A percentile compares a stretch with the other conserved stretches of the same genome.
These are phyloP conservation scores for Sula dactylatra DNA, from an alignment of 2,113 vertebrate species.

Conservation along the genomic window DNA sequence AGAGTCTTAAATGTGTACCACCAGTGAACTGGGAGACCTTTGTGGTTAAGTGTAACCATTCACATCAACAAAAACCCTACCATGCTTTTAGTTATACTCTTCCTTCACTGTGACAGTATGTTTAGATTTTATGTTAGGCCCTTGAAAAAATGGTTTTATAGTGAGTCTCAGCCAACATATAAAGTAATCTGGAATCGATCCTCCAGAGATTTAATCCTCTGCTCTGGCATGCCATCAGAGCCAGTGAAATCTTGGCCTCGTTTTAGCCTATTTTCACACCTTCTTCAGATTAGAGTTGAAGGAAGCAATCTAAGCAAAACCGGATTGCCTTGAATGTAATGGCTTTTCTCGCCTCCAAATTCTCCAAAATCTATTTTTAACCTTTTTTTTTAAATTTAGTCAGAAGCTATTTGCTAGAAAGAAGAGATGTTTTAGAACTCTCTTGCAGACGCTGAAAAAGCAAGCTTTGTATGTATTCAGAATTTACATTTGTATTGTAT, in stretches of 20 bases:
- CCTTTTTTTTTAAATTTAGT: background rate
- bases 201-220: background rate
- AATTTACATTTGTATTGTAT: background rate
- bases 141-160: background rate
- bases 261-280: background rate
- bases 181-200: background rate
- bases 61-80: background rate
- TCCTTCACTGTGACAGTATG: background rate
- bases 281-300: background rate
- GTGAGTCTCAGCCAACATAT: background rate
- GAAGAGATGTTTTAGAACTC: background rate
- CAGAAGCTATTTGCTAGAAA: background rate
- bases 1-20: rapidly evolving
- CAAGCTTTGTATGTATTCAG: background rate
- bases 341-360: background rate
- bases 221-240: background rate
- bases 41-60: background rate
- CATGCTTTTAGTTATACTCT: background rate
- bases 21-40: background rate
- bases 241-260: background rate
- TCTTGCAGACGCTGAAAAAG: background rate
- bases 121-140: background rate
- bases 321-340: background rate
- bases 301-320: background rate
- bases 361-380: background rate